phyloP scores from a whole-genome alignment of 2,888 invertebrate genomes.

The Drosophila melanosoma region DNA sequence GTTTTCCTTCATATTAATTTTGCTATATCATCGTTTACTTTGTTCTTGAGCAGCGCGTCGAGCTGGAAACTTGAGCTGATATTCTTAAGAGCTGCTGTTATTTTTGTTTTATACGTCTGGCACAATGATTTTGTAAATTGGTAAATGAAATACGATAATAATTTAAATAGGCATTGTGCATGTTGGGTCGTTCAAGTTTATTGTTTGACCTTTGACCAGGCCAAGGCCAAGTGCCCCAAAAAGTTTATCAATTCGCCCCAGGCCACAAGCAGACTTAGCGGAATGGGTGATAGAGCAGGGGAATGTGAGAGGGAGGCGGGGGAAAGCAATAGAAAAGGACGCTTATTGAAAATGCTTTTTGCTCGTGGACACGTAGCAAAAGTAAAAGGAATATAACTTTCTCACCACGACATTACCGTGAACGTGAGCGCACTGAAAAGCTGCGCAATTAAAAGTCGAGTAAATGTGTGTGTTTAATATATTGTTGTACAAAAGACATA shows the following conservation, averaged over 20 bases:
- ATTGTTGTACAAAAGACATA: neutral
- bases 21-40: conserved; percentile 1
- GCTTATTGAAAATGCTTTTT: conserved; percentile 76
- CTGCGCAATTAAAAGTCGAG: conserved; percentile 71
- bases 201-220: conserved; percentile 46
- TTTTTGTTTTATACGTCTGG: conserved; percentile 21
- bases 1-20: neutral
- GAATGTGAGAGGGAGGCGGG: neutral
- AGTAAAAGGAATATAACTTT: conserved; percentile 62
- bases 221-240: conserved; percentile 68
- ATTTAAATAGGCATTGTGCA: conserved; percentile 37
- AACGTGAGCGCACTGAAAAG: conserved; percentile 71
- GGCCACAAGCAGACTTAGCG: conserved; percentile 11
- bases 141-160: conserved; percentile 54
- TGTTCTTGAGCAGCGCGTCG: conserved; percentile 15
- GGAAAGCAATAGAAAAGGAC: conserved; percentile 14
- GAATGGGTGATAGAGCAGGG: conserved; percentile 10
- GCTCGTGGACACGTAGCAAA: conserved; percentile 68
- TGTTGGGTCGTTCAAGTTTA: conserved; percentile 6
- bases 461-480: conserved; percentile 16
- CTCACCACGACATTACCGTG: conserved; percentile 43
- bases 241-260: conserved; percentile 75
- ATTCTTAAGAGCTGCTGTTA: neutral
- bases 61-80: conserved; percentile 38
- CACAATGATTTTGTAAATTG: conserved; percentile 28